Base-by-base conservation (phyloP, 2,888 invertebrate genomes). In the Macaria liturata region DNA sequence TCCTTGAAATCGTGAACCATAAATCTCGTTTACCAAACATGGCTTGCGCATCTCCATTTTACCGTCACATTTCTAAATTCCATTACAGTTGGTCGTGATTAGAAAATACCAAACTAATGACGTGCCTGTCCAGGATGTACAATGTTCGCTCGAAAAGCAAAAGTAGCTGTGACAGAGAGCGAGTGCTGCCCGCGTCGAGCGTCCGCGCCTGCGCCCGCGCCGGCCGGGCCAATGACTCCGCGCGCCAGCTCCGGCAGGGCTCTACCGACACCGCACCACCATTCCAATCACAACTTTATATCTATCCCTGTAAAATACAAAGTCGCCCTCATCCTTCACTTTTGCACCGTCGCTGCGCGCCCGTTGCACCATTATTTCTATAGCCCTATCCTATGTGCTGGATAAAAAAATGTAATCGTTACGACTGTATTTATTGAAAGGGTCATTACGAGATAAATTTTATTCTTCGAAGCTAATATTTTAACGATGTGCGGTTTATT, bases 141-240 rank as follows among this genome's bases (percentile, higher is more conserved):
- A 80, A 80, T 81, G 85, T 86, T 83, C 84, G 78, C 78, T 84
- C 81, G 78, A 86, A 87, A 88, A 86, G 84, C 88, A 87, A 88
- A 87, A 87, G 87, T 86, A 82, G 81, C 84, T 80, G 81, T 80
- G 82, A 83, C 84, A 83, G 83, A 80, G 76, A 80, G 76, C 81
- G 80, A 81, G 80, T 78, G 20, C 20, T 20, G 20, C 20, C 20
- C 20, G 80, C 81, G 80, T 77, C 76, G 75, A 80, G 75, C 81
- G 84, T 80, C 81, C 82, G 75, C 78, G 76, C 76, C 78, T 79
- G 75, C 81, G 84, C 79, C 81, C 82, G 75, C 81, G 77, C 42
- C 75, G 75, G 78, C 72, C 81, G 80, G 87, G 87, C 85, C 88
- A 87, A 86, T 87, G 88, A 88, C 88, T 84, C 81, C 79, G 80